Evolutionary conservation across 2,888 invertebrate species (phyloP), one percentile per base, ranked within the genome.

Genomic region (Eristalis pertinax): DNA sequence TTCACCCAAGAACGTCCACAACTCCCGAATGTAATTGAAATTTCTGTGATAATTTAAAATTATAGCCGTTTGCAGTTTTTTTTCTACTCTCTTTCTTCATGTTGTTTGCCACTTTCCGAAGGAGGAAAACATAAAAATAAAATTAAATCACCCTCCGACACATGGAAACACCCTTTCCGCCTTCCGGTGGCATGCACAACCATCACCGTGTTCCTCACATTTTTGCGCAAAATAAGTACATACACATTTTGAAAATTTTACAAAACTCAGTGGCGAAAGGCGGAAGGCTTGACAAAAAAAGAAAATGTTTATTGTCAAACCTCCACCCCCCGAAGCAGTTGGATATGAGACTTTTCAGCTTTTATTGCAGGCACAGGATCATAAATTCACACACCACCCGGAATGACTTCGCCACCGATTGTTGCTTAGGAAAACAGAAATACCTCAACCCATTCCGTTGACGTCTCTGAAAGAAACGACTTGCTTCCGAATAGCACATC

Each of bases 41-140:
- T 65, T 84, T 74, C 43, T 73, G 85, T 84, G 89, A 89, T 89
- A 89, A 89, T 89, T 89, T 89, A 89, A 89, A 89, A 89, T 89
- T 89, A 89, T 89, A 89, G 86, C 89, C 65, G 35, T 84, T 76
- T 67, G 79, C 73, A 80, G 72, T 75, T 89, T 88, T 85, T 89
- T 80, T 58, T 24, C 24, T 80, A 15, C n/a, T 58, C n/a, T 8
- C 38, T 58, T n/a, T 56, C 56, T 50, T 50, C 50, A 19, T 50
- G 50, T 19, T 19, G 50, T 8, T 50, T 50, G 50, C 63, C 64
- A 7, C 24, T 29, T 26, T 72, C 68, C n/a, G 67, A 69, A 72
- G 26, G 50, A 80, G 80, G 78, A 84, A 74, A 89, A 89, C 89
- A 89, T 89, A 89, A 89, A 89, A 89, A 89, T 89, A 89, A 89